Base-by-base conservation (phyloP, 1,140 invertebrate genomes). In the Diuraphis noxia region DNA sequence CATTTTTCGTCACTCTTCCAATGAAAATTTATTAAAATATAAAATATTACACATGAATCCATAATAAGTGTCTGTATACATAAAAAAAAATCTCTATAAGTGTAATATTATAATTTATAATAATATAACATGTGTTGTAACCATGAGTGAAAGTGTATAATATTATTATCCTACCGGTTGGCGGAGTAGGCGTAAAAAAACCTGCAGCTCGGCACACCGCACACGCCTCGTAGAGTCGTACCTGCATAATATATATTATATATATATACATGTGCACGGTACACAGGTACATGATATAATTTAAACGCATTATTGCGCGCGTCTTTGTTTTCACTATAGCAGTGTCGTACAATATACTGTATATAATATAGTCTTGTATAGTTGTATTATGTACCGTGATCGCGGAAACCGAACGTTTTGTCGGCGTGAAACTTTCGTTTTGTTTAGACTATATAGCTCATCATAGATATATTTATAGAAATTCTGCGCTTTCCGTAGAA, bases 151-250 rank as follows among this genome's bases (percentile, higher is more conserved):
- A 86, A 86, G 85, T 86, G 46, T 36, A 34, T 86, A 86, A 40
- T 81, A 81, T 40, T 85, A 85, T 19, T n/a, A 21, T 30, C 41
- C 79, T 38, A 41, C 49, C n/a, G 34, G 43, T 23, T 25, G 46
- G 34, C 23, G 10, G 85, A 86, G 85, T 86, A 52, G 43, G 85
- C 85, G 85, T 86, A 52, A 86, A 86, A 84, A 46, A 85, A 85
- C n/a, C 25, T 19, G 25, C 8, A 82, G 13, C 43, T 6, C 7
- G 17, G 19, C 84, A 84, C 41, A 49, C 7, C 7, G 19, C 84
- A 84, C 41, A 49, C 41, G 43, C 84, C 41, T 85, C 84, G 41
- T n/a, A 41, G 41, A 46, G 17, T n/a, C n/a, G 21, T 79, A 79
- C 17, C 2, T 79, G 17, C 63, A 72, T n/a, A 49, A n/a, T 56